Percentiles rank a stretch among this genome's conserved stretches.
phyloP scores from a whole-genome alignment of 1,140 invertebrate genomes.

The Spodoptera frugiperda region DNA sequence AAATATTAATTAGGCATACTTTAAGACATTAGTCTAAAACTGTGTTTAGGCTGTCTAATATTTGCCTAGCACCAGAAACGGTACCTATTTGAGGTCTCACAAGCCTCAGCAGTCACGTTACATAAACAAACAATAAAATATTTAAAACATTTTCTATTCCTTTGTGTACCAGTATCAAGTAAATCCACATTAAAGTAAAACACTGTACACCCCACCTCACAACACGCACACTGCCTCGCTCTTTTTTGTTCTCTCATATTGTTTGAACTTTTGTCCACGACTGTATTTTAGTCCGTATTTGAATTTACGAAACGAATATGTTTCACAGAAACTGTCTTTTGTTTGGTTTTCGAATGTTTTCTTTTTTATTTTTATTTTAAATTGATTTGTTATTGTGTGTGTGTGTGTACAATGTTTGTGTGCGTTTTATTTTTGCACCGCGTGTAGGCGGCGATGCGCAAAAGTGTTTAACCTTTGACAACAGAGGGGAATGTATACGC shows the following conservation, averaged over 20 bases:
- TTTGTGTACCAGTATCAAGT: slow-evolving; percentile 19
- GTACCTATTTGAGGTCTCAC: too few species aligned
- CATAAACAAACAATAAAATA: neutral
- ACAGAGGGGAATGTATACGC: too few species aligned
- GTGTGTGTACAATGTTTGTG: slow-evolving; percentile 2
- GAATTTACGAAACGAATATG: slow-evolving; percentile 49
- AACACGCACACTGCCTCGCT: neutral
- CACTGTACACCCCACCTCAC: slow-evolving; percentile 35
- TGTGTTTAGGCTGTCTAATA: too few species aligned
- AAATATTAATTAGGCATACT: too few species aligned
- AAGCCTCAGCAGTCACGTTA: neutral
- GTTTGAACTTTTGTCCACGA: slow-evolving; percentile 51
- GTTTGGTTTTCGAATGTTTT: slow-evolving; percentile 30
- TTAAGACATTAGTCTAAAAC: too few species aligned
- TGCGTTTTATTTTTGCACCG: neutral
- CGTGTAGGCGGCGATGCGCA: neutral
- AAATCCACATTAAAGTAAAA: slow-evolving; percentile 25
- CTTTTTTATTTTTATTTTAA: slow-evolving; percentile 37
- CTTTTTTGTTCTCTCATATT: slow-evolving; percentile 46
- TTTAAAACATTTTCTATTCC: slow-evolving; percentile 2
- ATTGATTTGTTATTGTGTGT: slow-evolving; percentile 1
- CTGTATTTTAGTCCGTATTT: slow-evolving; percentile 52
- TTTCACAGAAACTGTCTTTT: slow-evolving; percentile 52
- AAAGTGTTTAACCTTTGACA: neutral
- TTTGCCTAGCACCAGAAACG: too few species aligned